Evolutionary conservation across 2,113 vertebrate species (phyloP).

Genomic region (Ammospiza nelsoni): DNA sequence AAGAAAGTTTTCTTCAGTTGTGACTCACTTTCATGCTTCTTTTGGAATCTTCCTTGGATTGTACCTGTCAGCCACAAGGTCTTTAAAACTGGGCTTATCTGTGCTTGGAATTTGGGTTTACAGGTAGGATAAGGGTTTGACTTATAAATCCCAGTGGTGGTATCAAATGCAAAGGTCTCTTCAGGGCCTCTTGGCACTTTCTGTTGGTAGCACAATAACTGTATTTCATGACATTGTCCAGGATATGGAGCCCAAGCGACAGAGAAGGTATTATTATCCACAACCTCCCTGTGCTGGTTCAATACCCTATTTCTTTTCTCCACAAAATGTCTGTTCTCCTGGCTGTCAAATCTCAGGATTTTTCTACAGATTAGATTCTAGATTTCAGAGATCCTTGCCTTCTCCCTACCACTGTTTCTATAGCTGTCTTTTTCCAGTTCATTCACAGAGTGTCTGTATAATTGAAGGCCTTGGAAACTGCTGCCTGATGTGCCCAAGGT

Average conservation of each 20-base stretch:
- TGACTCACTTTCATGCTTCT: neutral
- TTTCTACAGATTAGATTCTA: neutral
- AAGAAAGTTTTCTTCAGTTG: neutral
- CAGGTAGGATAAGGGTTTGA: neutral
- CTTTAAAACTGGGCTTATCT: neutral
- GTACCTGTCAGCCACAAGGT: neutral
- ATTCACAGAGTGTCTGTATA: neutral
- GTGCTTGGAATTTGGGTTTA: neutral
- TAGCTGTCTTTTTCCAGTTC: neutral
- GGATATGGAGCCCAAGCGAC: neutral
- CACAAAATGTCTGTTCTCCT: neutral
- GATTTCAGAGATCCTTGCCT: neutral
- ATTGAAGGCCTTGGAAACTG: neutral
- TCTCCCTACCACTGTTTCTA: neutral
- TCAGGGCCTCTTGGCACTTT: neutral
- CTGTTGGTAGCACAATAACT: neutral
- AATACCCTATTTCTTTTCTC: neutral
- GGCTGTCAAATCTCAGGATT: neutral
- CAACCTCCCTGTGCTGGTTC: neutral
- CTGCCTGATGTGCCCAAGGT: neutral
- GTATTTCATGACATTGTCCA: neutral
- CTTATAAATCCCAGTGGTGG: neutral
- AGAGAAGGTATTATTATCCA: neutral
- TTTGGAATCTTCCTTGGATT: neutral
- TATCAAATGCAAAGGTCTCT: conserved; percentile 2